A percentile compares a stretch with the other conserved stretches of the same genome.
phyloP scores from a whole-genome alignment of 37 sponge, comb jelly and placozoan genomes.

The Axinella damicornis region DNA sequence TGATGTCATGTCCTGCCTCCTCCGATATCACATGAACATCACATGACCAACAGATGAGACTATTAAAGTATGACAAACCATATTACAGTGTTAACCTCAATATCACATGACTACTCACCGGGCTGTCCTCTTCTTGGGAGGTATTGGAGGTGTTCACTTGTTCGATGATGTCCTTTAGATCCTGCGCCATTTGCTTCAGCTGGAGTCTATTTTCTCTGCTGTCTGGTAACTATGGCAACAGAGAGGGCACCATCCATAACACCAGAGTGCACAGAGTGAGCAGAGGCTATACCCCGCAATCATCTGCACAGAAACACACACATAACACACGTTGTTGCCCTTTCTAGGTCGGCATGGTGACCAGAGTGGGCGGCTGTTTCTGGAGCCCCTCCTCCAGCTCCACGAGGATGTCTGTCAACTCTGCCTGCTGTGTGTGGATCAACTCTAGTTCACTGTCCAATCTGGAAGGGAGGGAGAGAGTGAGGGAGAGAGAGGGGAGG shows the following conservation, averaged over 20 bases:
- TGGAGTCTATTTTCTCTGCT: constrained; percentile 83
- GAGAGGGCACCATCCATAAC: background rate
- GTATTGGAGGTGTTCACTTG: constrained; percentile 87
- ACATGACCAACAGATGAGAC: background rate
- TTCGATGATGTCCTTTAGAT: constrained; percentile 86
- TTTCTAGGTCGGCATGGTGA: constrained; percentile 90
- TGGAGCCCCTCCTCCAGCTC: constrained; percentile 71
- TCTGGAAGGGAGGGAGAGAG: constrained; percentile 12
- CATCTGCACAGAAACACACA: background rate
- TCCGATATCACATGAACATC: no score
- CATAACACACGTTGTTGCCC: constrained; percentile 75
- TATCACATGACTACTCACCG: constrained; percentile 39
- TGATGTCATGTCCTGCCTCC: background rate
- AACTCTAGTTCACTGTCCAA: constrained; percentile 95
- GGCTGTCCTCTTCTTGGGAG: constrained; percentile 62
- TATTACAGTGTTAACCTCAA: background rate
- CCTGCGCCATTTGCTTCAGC: constrained; percentile 76
- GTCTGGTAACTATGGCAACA: constrained; percentile 57
- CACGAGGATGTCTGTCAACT: constrained; percentile 87
- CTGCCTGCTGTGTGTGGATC: constrained; percentile 91
- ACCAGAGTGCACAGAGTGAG: no score
- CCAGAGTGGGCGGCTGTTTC: constrained; percentile 15
- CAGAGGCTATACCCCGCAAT: background rate
- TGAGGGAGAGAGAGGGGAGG: no score
- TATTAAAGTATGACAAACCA: background rate